These are phyloP conservation scores for Gopherus evgoodei DNA, from an alignment of 2,113 vertebrate species.

Conservation along the genomic window DNA sequence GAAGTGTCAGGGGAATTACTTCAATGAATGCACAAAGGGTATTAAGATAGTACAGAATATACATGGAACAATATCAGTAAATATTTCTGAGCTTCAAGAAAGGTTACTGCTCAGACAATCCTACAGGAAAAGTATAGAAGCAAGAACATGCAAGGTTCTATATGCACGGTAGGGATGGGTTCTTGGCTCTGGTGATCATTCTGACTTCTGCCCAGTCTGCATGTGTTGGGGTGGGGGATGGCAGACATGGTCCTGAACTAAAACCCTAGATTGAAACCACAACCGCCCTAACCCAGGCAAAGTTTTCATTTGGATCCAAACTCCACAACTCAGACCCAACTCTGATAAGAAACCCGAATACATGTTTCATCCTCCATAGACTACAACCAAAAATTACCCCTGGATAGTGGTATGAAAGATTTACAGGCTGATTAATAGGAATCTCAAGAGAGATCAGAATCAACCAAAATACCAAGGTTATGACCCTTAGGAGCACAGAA, in stretches of 20 bases:
- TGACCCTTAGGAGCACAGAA: not conserved
- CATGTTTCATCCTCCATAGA: not conserved
- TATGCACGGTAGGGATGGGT: not conserved
- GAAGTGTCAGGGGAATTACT: not conserved
- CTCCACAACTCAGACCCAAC: not conserved
- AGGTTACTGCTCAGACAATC: not conserved
- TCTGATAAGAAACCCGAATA: not conserved
- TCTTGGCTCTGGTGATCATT: not conserved
- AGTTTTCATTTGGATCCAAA: not conserved
- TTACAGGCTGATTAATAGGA: constrained; percentile 2
- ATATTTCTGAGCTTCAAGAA: not conserved
- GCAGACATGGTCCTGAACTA: not conserved
- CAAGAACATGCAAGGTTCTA: not conserved
- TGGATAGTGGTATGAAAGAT: not conserved
- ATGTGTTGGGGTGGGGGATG: not conserved
- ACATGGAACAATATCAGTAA: not conserved
- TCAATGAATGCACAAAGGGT: not conserved
- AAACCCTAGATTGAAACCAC: not conserved
- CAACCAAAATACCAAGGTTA: not conserved
- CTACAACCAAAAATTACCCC: not conserved
- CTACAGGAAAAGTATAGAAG: not conserved
- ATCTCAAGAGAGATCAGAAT: not conserved
- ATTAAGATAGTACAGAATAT: constrained; percentile 11
- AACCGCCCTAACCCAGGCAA: not conserved
- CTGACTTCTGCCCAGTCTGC: not conserved